phyloP scores from a whole-genome alignment of 2,113 vertebrate genomes.

The Vanacampus margaritifer region DNA sequence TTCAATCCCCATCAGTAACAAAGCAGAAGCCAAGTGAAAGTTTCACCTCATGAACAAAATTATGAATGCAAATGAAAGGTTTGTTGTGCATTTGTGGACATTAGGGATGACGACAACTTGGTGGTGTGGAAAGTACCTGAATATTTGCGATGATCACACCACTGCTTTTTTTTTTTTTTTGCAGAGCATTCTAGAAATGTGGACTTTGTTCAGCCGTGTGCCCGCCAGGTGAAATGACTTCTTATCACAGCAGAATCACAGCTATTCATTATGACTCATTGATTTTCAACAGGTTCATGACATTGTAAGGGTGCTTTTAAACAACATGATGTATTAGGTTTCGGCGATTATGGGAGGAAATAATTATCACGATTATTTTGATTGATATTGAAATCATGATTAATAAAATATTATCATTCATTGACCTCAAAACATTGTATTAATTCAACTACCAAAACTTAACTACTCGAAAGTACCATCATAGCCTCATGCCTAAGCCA shows the following conservation, averaged over 20 bases:
- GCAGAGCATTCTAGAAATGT: too few species aligned
- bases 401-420: too few species aligned
- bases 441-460: too few species aligned
- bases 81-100: neutral
- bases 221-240: neutral
- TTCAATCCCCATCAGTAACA: neutral
- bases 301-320: too few species aligned
- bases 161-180: neutral
- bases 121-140: conserved; percentile 1
- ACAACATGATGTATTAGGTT: too few species aligned
- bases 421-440: too few species aligned
- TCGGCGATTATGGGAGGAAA: too few species aligned
- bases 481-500: too few species aligned
- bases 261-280: neutral
- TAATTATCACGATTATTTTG: too few species aligned
- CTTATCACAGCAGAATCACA: neutral
- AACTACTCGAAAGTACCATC: too few species aligned
- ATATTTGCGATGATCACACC: neutral
- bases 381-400: too few species aligned
- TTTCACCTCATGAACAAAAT: neutral
- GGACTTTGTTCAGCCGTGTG: neutral
- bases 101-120: neutral
- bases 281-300: neutral
- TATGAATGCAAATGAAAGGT: neutral
- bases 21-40: neutral